Percentiles rank a stretch among this genome's conserved stretches.
These are phyloP conservation scores for Asbolus verrucosus DNA, from an alignment of 1,140 invertebrate species.

Conservation along the genomic window DNA sequence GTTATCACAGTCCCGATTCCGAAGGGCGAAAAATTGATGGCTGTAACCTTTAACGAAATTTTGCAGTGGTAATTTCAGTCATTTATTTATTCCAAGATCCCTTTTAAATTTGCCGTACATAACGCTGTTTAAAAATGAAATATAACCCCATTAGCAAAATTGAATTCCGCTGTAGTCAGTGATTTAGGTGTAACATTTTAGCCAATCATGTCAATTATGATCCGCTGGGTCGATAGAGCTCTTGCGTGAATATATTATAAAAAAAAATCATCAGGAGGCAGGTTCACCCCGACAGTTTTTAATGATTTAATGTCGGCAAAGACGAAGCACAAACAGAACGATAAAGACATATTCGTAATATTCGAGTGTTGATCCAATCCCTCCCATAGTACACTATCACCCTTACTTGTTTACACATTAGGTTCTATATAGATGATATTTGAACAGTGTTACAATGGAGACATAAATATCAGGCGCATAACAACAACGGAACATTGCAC, in stretches of 20 bases:
- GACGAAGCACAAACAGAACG: not conserved
- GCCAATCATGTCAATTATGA: not conserved
- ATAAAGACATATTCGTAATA: constrained; percentile 26
- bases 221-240: not conserved
- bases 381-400: not conserved
- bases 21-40: too few species aligned
- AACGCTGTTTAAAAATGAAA: not conserved
- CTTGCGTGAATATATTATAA: not conserved
- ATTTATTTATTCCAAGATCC: too few species aligned
- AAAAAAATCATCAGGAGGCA: not conserved
- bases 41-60: too few species aligned
- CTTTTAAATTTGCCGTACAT: too few species aligned
- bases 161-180: not conserved
- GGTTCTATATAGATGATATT: constrained; percentile 18
- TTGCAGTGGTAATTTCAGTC: too few species aligned
- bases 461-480: too few species aligned
- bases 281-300: not conserved
- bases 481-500: too few species aligned
- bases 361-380: constrained; percentile 2
- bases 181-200: not conserved
- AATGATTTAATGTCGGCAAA: not conserved
- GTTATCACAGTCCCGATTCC: too few species aligned
- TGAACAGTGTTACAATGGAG: not conserved
- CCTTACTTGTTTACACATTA: constrained; percentile 3
- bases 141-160: not conserved